Evolutionary conservation across 2,113 vertebrate species (phyloP).

Genomic region (Cololabis saira): DNA sequence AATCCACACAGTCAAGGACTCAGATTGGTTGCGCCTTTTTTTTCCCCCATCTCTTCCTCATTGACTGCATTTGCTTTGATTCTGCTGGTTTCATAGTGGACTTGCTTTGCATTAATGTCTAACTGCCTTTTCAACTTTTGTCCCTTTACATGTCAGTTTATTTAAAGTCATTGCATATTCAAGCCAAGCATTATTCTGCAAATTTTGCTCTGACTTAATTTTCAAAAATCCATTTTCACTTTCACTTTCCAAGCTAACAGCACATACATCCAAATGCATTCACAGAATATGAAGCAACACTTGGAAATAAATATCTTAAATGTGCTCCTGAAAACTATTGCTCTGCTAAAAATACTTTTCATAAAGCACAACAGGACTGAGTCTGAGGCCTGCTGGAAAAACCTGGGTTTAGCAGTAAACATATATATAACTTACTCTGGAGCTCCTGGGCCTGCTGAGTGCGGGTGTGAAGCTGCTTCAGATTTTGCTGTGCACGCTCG

Average conservation of each 20-base stretch:
- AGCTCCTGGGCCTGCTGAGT: slow-evolving; percentile 71
- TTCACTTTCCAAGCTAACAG: too few relatives aligned
- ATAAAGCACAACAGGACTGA: slow-evolving; percentile 33
- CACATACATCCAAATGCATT: too few relatives aligned
- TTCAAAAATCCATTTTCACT: too few relatives aligned
- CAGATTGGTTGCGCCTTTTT: slow-evolving; percentile 55
- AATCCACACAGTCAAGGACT: slow-evolving; percentile 43
- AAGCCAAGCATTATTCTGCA: too few relatives aligned
- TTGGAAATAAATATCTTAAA: slow-evolving; percentile 7
- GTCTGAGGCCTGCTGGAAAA: slow-evolving; percentile 36
- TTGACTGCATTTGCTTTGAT: background rate
- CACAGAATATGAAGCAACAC: too few relatives aligned
- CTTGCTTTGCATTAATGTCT: too few relatives aligned
- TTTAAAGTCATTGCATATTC: too few relatives aligned
- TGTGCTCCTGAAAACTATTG: background rate
- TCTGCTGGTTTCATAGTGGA: background rate
- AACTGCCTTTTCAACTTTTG: too few relatives aligned
- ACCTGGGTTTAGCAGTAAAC: slow-evolving; percentile 50
- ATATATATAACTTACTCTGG: slow-evolving; percentile 79
- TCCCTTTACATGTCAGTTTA: too few relatives aligned
- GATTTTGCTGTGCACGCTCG: slow-evolving; percentile 72
- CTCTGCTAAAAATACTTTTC: slow-evolving; percentile 10
- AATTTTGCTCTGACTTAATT: too few relatives aligned
- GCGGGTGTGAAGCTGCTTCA: slow-evolving; percentile 66
- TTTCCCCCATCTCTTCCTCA: background rate